A percentile compares a stretch with the other conserved stretches of the same genome.
phyloP scores from a whole-genome alignment of 2,113 vertebrate species.

The Scolopax mira region DNA sequence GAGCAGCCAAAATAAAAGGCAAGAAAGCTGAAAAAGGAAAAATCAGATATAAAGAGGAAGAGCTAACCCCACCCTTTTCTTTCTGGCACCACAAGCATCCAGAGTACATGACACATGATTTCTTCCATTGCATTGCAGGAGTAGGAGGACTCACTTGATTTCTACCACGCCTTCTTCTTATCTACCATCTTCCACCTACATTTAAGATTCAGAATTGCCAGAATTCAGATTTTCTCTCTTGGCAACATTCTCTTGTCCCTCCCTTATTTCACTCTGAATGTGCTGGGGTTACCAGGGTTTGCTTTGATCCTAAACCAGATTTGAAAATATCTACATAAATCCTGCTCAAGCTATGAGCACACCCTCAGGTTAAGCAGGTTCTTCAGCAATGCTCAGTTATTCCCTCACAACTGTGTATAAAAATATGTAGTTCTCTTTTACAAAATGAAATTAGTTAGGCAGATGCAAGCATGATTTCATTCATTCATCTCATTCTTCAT shows the following conservation, averaged over 20 bases:
- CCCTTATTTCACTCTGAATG: neutral
- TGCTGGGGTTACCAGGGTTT: neutral
- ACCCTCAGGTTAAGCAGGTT: neutral
- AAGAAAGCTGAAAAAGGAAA: slow-evolving; percentile 11
- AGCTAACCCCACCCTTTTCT: neutral
- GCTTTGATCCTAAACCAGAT: neutral
- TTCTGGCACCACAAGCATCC: neutral
- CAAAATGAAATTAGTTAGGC: neutral
- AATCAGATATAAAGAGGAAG: slow-evolving; percentile 1
- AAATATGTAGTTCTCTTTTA: neutral
- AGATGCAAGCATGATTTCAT: neutral
- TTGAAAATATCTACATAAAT: neutral
- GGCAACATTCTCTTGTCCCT: neutral
- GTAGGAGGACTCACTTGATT: slow-evolving; percentile 27
- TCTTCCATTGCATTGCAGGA: neutral
- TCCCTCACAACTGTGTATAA: neutral
- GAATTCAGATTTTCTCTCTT: slow-evolving; percentile 5
- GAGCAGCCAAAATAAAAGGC: neutral
- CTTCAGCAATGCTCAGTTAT: neutral
- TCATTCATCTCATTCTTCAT: neutral
- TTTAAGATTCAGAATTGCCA: neutral
- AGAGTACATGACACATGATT: neutral
- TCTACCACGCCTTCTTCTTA: slow-evolving; percentile 26
- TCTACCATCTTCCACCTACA: slow-evolving; percentile 54
- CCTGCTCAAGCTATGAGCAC: neutral